A percentile compares a stretch with the other conserved stretches of the same genome.
Evolutionary conservation across 2,797 vertebrate species (phyloP).

Genomic region (Taeniopygia guttata): DNA sequence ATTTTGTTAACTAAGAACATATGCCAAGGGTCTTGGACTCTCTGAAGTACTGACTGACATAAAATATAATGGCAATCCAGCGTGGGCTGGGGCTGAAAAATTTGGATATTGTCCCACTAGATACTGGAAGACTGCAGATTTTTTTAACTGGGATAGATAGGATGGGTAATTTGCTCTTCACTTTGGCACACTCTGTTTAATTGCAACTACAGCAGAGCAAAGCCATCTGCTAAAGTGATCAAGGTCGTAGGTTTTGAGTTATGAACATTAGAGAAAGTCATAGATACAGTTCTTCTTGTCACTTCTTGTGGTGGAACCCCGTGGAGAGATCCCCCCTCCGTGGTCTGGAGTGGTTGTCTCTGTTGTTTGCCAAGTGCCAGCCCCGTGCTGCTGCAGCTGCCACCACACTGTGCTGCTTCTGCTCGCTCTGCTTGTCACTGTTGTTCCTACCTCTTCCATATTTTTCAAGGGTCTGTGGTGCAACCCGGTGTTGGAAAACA

Average conservation of each 20-base stretch:
- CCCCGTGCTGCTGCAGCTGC: conserved; percentile 4
- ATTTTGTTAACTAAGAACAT: conserved; percentile 71
- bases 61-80: conserved; percentile 62
- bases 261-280: conserved; percentile 49
- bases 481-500: not conserved
- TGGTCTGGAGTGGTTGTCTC: not conserved
- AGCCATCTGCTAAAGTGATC: conserved; percentile 67
- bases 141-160: conserved; percentile 60
- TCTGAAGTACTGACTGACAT: conserved; percentile 65
- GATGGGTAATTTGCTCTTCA: conserved; percentile 62
- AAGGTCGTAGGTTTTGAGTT: conserved; percentile 58
- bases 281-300: conserved; percentile 34
- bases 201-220: conserved; percentile 60
- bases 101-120: conserved; percentile 62
- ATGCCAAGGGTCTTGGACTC: conserved; percentile 64
- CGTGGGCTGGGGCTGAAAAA: conserved; percentile 23
- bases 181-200: conserved; percentile 65
- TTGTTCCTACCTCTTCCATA: not conserved
- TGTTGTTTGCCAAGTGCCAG: not conserved
- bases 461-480: conserved; percentile 39
- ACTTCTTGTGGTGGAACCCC: conserved; percentile 18
- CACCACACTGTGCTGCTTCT: not conserved
- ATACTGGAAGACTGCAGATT: conserved; percentile 37
- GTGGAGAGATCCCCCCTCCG: not conserved
- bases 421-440: not conserved